Evolutionary conservation across 1,140 invertebrate species (phyloP).

Genomic region (Drosophila setifemur): DNA sequence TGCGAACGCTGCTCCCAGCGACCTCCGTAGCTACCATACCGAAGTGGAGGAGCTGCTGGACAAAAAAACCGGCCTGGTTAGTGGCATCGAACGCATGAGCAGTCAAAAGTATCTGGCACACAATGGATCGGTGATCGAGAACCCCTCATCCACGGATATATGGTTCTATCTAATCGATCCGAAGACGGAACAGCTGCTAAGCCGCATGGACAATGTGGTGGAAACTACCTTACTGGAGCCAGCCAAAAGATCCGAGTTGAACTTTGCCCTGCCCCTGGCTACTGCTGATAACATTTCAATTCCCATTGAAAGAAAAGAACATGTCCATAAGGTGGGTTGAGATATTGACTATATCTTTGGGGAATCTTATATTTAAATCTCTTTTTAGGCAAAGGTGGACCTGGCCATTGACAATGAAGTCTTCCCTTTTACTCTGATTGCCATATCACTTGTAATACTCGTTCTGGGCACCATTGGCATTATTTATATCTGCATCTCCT

Average conservation of each 20-base stretch:
- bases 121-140: conserved; percentile 89
- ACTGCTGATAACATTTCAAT: conserved; percentile 88
- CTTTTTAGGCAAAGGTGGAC: conserved; percentile 82
- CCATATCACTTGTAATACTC: conserved; percentile 93
- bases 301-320: conserved; percentile 82
- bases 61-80: conserved; percentile 88
- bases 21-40: conserved; percentile 86
- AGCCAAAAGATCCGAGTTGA: conserved; percentile 85
- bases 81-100: conserved; percentile 90
- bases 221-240: conserved; percentile 85
- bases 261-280: conserved; percentile 86
- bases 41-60: conserved; percentile 88
- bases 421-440: conserved; percentile 93
- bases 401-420: conserved; percentile 87
- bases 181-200: conserved; percentile 88
- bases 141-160: conserved; percentile 90
- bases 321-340: conserved; percentile 67
- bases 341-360: rapidly evolving
- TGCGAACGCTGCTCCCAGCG: conserved; percentile 88
- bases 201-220: conserved; percentile 87
- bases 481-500: conserved; percentile 95
- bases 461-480: conserved; percentile 93
- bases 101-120: conserved; percentile 86
- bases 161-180: conserved; percentile 95
- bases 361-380: neutral